Evolutionary conservation across 1,140 invertebrate genomes (phyloP), one percentile per base, ranked within the genome.

Genomic region (Leptinotarsa texana): DNA sequence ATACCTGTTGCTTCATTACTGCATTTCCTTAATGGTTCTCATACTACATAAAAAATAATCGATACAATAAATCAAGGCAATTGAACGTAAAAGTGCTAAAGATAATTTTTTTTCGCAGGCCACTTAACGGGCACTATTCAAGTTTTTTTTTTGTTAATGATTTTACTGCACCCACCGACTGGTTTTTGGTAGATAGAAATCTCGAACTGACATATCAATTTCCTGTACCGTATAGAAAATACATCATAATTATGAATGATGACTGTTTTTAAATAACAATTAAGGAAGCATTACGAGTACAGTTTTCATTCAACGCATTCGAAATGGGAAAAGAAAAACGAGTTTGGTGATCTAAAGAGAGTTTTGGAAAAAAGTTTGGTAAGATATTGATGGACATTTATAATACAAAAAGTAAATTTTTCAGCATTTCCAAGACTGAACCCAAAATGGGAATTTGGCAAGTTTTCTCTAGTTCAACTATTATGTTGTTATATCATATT

Each of bases 211-310:
- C 51, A 57, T 57, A 57, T 57, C 51, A 57, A 57, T 57, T 57
- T 57, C 51, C 51, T 57, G 51, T 57, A 57, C 51, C 51, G 51
- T 57, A 57, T 57, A 57, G 8, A 42, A 42, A 17, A 57, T 57
- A 57, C 51, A 57, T 57, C n/a, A 57, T 57, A 57, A 57, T 57
- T 57, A 57, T 57, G 51, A 42, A 57, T 57, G 51, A 57, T 57
- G 15, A 13, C 13, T n/a, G 17, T 57, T 57, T 57, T 57, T 57
- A 57, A 57, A 57, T 57, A 15, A 57, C 51, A 57, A 57, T 57
- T 57, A 57, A 57, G 51, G 51, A 57, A 18, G 4, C 51, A 57
- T 57, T n/a, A 57, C 17, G 51, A 17, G 51, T 57, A 57, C 51
- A 57, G 51, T 57, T n/a, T 57, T n/a, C 15, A 57, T 57, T 57